Evolutionary conservation across 2,797 vertebrate species (phyloP), one percentile per base, ranked within the genome.

Genomic region (Mus caroli): DNA sequence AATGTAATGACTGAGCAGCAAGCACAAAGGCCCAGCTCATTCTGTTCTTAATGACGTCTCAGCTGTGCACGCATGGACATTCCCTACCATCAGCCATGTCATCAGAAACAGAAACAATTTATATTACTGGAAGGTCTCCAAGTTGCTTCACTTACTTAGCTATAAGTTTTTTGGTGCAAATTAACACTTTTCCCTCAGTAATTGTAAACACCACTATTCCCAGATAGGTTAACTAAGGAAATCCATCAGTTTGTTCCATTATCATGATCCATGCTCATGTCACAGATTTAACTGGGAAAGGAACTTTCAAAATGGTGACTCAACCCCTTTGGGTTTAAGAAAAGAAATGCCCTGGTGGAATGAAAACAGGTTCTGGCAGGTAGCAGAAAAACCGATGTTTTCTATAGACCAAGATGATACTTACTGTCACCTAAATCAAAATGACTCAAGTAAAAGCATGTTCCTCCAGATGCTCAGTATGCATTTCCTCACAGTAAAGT

Each of bases 371-470:
- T 97, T 92, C 82, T 97, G 95, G 93, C 96, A 97, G 91, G 97
- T 97, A 97, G 98, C 64, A 96, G 94, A 90, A 98, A 98, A 98
- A 93, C 73, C 92, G 96, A 76, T 97, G 69, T 80, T 97, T 73
- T 98, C 94, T 97, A 96, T 97, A 95, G 96, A 98, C 97, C 96
- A 82, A 77, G 97, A 93, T 88, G 97, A 98, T 98, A 98, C 96
- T 98, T 98, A 98, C 90, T 97, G 98, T 96, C 91, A 97, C 96
- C 98, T 98, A 98, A 97, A 98, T 98, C 98, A 98, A 97, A 97
- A 93, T 97, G 98, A 98, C 99, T 98, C 99, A 98, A 99, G 98
- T 97, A 98, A 98, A 98, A 98, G 89, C 92, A 82, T 95, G 4
- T 97, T 90, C 96, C 97, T 98, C 98, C 98, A 98, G 98, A 98